Conservation (phyloP, 1,140 invertebrate genomes). For the Drosophila ercepeae region DNA sequence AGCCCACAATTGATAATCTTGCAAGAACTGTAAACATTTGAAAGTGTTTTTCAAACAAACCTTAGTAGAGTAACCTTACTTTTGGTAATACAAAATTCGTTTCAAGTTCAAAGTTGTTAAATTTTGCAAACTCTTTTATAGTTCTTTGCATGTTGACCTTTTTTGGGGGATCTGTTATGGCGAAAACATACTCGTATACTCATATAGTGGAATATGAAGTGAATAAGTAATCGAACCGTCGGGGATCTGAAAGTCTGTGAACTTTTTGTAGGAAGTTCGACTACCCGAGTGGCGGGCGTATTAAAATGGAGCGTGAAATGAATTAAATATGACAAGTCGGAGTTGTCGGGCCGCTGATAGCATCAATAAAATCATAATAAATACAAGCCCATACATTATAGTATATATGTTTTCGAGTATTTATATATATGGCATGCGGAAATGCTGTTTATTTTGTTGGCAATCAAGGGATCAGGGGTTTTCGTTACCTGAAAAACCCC, state of each 20-base stretch:
- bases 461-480: slow-evolving; percentile 10
- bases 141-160: slow-evolving; percentile 65
- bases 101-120: slow-evolving; percentile 46
- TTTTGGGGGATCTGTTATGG: slow-evolving; percentile 29
- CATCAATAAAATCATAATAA: slow-evolving; percentile 59
- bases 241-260: slow-evolving; percentile 21
- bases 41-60: no score
- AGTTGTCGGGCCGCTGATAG: slow-evolving; percentile 26
- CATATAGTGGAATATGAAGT: slow-evolving; percentile 22
- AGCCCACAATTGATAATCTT: no score
- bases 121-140: slow-evolving; percentile 19
- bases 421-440: slow-evolving; percentile 34
- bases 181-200: slow-evolving; percentile 20
- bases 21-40: no score
- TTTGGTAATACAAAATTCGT: background rate
- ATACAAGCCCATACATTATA: slow-evolving; percentile 33
- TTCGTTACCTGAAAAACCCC: background rate
- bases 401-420: background rate
- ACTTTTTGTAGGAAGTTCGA: slow-evolving; percentile 71
- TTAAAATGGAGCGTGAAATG: slow-evolving; percentile 69
- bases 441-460: slow-evolving; percentile 4
- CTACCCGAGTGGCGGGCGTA: slow-evolving; percentile 37
- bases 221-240: slow-evolving; percentile 40
- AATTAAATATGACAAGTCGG: slow-evolving; percentile 63
- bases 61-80: no score